Conservation (phyloP, 2,797 vertebrate genomes). For the Paratrypauchen microcephalus region DNA sequence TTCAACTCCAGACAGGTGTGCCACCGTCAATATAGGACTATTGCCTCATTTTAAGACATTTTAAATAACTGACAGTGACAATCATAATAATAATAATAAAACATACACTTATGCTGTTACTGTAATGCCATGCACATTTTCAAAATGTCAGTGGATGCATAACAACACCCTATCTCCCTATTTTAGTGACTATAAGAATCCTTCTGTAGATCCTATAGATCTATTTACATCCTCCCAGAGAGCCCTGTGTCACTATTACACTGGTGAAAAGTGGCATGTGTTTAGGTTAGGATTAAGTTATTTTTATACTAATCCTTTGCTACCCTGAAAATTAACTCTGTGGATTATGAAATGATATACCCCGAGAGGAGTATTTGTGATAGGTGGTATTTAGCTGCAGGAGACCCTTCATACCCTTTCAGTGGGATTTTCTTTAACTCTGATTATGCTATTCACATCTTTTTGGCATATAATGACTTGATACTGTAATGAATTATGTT, state of each 20-base stretch:
- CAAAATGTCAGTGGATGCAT: neutral
- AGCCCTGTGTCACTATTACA: conserved; percentile 7
- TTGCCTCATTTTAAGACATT: neutral
- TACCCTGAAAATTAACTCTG: conserved; percentile 29
- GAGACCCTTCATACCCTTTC: neutral
- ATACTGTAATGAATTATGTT: neutral
- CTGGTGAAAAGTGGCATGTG: conserved; percentile 18
- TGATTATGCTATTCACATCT: neutral
- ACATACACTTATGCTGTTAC: neutral
- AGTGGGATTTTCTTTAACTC: neutral
- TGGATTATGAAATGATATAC: conserved; percentile 17
- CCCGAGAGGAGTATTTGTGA: neutral
- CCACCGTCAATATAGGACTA: neutral
- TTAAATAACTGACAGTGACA: neutral
- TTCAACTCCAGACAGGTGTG: neutral
- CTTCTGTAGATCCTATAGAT: too few relatives aligned
- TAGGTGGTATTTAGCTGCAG: neutral
- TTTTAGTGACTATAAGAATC: neutral
- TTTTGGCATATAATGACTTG: neutral
- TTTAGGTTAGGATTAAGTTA: conserved; percentile 24
- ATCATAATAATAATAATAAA: neutral
- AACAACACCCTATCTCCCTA: neutral
- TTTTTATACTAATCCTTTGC: conserved; percentile 43
- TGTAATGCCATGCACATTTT: neutral
- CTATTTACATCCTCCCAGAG: neutral